These are phyloP conservation scores for Alviniconcha strummeri DNA, from an alignment of 2,888 invertebrate species.

Conservation along the genomic window DNA sequence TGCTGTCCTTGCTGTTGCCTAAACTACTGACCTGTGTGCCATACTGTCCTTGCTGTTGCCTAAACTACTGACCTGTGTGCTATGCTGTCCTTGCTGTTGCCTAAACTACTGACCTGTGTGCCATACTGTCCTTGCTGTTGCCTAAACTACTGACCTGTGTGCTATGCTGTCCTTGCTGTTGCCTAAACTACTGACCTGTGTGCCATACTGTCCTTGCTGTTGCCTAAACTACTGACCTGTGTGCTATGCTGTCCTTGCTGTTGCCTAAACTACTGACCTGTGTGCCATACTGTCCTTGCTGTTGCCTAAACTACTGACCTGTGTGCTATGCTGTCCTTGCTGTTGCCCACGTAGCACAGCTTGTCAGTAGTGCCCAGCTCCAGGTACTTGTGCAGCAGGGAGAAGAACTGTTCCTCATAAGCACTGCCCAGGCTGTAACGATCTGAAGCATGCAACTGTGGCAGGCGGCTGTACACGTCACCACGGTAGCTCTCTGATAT, in stretches of 20 bases:
- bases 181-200: too few species aligned
- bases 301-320: constrained; percentile 35
- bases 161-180: too few species aligned
- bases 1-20: too few species aligned
- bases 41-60: too few species aligned
- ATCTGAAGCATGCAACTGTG: constrained; percentile 50
- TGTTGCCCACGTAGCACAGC: constrained; percentile 68
- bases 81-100: too few species aligned
- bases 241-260: too few species aligned
- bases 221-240: too few species aligned
- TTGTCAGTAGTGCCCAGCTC: constrained; percentile 66
- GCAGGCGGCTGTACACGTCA: constrained; percentile 51
- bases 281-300: neutral
- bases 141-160: too few species aligned
- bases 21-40: too few species aligned
- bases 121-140: too few species aligned
- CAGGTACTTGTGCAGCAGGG: constrained; percentile 64
- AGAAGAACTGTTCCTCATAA: constrained; percentile 63
- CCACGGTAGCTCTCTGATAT: constrained; percentile 65
- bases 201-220: neutral
- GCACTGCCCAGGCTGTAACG: constrained; percentile 60
- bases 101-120: too few species aligned
- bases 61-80: too few species aligned
- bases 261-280: neutral
- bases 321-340: constrained; percentile 60